Evolutionary conservation across 2,113 vertebrate species (phyloP).

Genomic region (Plecturocebus donacophilus): DNA sequence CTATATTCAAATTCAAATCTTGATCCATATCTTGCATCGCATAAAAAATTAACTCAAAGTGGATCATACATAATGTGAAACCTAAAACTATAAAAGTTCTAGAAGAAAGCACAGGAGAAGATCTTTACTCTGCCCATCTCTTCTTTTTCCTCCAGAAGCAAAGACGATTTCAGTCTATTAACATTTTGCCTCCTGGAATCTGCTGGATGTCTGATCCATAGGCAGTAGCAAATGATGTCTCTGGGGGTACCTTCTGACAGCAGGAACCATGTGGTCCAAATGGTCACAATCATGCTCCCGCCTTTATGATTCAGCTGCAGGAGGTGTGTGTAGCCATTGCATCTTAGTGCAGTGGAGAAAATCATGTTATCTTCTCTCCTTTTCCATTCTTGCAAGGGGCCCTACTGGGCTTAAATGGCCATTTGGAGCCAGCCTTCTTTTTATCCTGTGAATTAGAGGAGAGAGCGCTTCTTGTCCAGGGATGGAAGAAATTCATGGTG

Average conservation of each 20-base stretch:
- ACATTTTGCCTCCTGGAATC: neutral
- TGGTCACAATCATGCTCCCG: neutral
- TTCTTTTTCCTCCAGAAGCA: neutral
- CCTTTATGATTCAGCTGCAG: neutral
- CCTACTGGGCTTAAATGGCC: neutral
- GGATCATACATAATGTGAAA: neutral
- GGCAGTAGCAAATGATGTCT: neutral
- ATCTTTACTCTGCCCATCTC: neutral
- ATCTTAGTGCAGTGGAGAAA: neutral
- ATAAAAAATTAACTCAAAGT: neutral
- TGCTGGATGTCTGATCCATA: neutral
- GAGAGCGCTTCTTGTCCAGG: neutral
- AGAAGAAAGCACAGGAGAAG: neutral
- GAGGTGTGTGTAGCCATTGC: neutral
- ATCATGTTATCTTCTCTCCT: neutral
- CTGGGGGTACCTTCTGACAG: neutral
- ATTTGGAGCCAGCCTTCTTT: slow-evolving; percentile 2
- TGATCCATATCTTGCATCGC: neutral
- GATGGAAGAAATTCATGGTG: neutral
- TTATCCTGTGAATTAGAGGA: neutral
- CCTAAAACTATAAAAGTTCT: neutral
- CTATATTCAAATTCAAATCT: neutral
- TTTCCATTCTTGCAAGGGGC: neutral
- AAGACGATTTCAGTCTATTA: neutral
- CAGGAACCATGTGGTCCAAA: neutral